Percentiles rank a stretch among this genome's conserved stretches.
These are phyloP conservation scores for Phycodurus eques DNA, from an alignment of 2,113 vertebrate species.

Conservation along the genomic window DNA sequence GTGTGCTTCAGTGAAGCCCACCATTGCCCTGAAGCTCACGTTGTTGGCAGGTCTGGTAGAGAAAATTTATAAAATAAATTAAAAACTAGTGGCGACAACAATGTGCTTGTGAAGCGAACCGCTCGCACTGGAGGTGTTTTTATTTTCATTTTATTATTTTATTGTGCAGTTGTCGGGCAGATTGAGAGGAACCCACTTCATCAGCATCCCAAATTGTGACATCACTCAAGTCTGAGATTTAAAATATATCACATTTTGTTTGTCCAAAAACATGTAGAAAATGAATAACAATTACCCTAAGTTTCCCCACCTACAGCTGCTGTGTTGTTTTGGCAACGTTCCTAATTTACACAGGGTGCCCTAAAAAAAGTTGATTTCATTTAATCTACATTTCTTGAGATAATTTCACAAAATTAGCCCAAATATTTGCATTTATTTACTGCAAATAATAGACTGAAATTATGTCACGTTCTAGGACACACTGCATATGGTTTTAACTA, in stretches of 20 bases:
- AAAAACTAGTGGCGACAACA: background rate
- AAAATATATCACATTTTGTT: too few species aligned
- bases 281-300: too few species aligned
- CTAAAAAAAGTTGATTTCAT: too few species aligned
- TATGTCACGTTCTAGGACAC: background rate
- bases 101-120: background rate
- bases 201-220: too few species aligned
- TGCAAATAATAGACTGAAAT: too few species aligned
- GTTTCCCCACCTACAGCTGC: background rate
- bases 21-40: slow-evolving; percentile 12
- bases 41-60: background rate
- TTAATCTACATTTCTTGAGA: too few species aligned
- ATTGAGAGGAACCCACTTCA: background rate
- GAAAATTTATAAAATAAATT: background rate
- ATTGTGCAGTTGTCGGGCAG: background rate
- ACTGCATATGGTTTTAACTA: background rate
- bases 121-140: background rate
- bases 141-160: background rate
- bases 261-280: too few species aligned
- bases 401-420: too few species aligned
- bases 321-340: background rate
- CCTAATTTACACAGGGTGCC: slow-evolving; percentile 7
- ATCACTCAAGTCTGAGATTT: too few species aligned
- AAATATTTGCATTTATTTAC: too few species aligned
- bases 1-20: slow-evolving; percentile 38